Evolutionary conservation across 1,140 invertebrate species (phyloP).

Genomic region (Nasonia vitripennis): DNA sequence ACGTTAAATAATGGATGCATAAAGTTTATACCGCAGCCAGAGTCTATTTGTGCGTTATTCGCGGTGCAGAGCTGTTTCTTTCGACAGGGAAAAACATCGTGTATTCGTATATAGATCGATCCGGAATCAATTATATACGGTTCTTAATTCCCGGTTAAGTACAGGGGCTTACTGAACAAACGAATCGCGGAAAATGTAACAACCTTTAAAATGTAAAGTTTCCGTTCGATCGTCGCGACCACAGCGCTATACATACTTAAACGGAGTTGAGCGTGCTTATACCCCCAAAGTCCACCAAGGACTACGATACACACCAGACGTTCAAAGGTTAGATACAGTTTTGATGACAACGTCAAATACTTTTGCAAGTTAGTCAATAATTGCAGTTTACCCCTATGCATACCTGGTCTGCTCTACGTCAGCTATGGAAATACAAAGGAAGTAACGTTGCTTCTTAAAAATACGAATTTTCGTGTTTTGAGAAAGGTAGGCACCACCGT

Average conservation of each 20-base stretch:
- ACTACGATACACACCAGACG: not conserved
- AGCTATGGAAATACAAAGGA: too few species aligned
- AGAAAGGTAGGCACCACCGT: too few species aligned
- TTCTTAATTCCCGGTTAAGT: not conserved
- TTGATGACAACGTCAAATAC: not conserved
- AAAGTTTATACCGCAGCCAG: not conserved
- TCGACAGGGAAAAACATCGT: too few species aligned
- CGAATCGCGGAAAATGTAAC: not conserved
- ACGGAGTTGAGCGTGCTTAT: constrained; percentile 34
- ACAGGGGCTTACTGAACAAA: not conserved
- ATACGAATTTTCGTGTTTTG: too few species aligned
- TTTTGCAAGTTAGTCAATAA: constrained; percentile 10
- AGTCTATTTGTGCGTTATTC: not conserved
- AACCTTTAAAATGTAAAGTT: not conserved
- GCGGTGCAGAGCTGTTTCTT: too few species aligned
- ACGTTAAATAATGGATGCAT: not conserved
- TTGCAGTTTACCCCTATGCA: not conserved
- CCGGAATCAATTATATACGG: not conserved
- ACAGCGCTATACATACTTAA: not conserved
- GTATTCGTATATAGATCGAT: too few species aligned
- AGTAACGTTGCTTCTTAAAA: too few species aligned
- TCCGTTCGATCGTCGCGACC: constrained; percentile 20
- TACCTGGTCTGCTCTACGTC: not conserved
- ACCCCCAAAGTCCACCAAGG: constrained; percentile 36
- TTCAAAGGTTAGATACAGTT: constrained; percentile 41